Conservation (phyloP, 2,797 vertebrate species). For the Prunella strophiata region DNA sequence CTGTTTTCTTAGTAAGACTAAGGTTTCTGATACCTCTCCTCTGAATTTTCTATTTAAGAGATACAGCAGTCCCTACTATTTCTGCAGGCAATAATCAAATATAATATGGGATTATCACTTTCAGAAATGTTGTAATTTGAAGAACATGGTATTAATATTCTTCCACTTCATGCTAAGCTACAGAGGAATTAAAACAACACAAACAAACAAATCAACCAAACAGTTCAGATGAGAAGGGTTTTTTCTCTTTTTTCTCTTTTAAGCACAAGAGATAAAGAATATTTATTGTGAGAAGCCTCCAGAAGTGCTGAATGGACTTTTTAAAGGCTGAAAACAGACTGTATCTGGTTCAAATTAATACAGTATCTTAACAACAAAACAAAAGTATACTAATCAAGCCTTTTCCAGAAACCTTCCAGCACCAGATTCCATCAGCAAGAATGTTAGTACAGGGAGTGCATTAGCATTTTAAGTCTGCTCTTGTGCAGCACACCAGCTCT, state of each 20-base stretch:
- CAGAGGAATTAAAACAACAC: background rate
- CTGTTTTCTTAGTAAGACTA: background rate
- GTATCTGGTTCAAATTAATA: background rate
- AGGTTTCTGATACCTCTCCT: background rate
- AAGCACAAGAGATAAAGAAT: background rate
- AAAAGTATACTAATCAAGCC: background rate
- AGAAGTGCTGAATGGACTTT: background rate
- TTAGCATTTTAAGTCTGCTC: background rate
- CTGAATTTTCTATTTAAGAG: background rate
- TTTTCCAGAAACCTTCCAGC: background rate
- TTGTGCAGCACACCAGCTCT: fast-evolving
- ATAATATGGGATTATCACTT: background rate
- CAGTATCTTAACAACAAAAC: background rate
- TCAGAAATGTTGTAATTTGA: background rate
- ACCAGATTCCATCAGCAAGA: background rate
- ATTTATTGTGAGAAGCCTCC: background rate
- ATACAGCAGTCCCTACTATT: background rate
- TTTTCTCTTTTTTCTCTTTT: background rate
- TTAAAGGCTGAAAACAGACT: background rate
- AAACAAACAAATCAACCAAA: background rate
- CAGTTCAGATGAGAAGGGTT: background rate
- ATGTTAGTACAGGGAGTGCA: background rate
- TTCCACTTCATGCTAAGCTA: background rate
- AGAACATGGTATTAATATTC: background rate
- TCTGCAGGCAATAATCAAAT: background rate